Evolutionary conservation across 2,888 invertebrate genomes (phyloP).

Genomic region (Lucinisca nassula): DNA sequence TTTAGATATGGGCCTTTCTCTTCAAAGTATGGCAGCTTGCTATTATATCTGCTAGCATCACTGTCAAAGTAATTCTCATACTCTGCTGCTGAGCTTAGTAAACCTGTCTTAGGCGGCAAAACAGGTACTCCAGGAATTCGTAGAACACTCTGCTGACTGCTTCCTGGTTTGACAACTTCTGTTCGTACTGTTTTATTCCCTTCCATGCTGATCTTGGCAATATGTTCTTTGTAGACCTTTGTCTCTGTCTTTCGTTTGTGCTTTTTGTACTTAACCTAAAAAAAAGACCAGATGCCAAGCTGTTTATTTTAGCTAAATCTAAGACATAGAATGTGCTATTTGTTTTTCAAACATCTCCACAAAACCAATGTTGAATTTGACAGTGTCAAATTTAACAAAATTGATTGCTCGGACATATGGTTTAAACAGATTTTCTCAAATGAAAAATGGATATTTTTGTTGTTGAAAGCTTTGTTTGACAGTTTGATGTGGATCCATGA

Average conservation of each 20-base stretch:
- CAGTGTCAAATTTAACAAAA: too few species aligned
- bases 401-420: too few species aligned
- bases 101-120: background rate
- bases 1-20: background rate
- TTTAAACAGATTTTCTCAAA: too few species aligned
- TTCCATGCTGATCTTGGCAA: constrained; percentile 46
- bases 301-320: too few species aligned
- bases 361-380: background rate
- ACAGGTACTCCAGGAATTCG: constrained; percentile 32
- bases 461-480: too few species aligned
- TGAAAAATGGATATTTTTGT: too few species aligned
- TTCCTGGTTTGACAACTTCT: constrained; percentile 37
- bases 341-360: too few species aligned
- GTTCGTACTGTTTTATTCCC: constrained; percentile 38
- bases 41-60: too few species aligned
- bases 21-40: background rate
- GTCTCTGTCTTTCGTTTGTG: constrained; percentile 93
- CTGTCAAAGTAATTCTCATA: background rate
- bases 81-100: background rate
- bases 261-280: constrained; percentile 97
- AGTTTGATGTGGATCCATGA: too few species aligned
- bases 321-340: too few species aligned
- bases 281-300: too few species aligned
- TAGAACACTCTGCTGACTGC: constrained; percentile 29
- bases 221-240: constrained; percentile 72